Evolutionary conservation across 1,140 invertebrate genomes (phyloP).

Genomic region (Metopolophium dirhodum): DNA sequence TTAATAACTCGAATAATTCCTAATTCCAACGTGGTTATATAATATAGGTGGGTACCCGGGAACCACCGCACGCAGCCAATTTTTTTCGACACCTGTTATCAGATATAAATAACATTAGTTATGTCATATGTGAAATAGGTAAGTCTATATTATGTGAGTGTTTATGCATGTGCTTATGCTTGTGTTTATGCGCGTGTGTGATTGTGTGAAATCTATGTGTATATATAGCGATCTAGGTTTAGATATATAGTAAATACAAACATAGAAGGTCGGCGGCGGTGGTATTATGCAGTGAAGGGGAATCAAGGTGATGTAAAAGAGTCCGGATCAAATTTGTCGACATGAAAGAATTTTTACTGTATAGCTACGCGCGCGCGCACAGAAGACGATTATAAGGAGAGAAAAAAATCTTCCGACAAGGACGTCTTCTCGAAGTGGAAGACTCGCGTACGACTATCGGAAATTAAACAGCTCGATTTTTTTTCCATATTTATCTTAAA

Average conservation of each 20-base stretch:
- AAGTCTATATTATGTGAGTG: neutral
- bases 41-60: neutral
- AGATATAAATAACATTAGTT: neutral
- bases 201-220: neutral
- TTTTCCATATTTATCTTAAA: neutral
- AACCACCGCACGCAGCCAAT: neutral
- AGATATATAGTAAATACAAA: neutral
- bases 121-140: neutral
- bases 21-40: neutral
- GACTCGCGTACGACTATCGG: neutral
- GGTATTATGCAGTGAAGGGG: conserved; percentile 36
- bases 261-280: conserved; percentile 21
- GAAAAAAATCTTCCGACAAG: neutral
- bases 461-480: neutral
- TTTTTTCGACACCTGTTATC: neutral
- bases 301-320: conserved; percentile 39
- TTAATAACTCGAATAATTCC: neutral
- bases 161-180: neutral
- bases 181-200: neutral
- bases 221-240: no score
- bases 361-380: neutral
- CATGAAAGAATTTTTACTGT: conserved; percentile 30
- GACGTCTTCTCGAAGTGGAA: conserved; percentile 28
- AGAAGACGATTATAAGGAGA: conserved; percentile 1
- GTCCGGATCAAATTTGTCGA: conserved; percentile 51